Percentiles rank a stretch among this genome's conserved stretches.
phyloP scores from a whole-genome alignment of 2,888 invertebrate species.

The Drosophila mettleri region DNA sequence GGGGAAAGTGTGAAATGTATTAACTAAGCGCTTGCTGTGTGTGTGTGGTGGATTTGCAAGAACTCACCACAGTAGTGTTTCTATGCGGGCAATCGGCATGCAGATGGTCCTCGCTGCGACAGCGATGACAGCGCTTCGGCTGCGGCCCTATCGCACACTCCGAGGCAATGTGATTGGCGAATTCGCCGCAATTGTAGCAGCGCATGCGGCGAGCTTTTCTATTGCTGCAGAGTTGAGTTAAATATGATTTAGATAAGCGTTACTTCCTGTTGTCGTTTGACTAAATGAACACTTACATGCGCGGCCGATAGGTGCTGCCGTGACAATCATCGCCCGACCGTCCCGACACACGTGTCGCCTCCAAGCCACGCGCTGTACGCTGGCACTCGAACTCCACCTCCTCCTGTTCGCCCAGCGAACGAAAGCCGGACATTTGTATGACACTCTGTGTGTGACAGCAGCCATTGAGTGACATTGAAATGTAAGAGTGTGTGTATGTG shows the following conservation, averaged over 20 bases:
- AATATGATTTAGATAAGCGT: not conserved
- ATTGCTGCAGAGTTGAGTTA: constrained; percentile 49
- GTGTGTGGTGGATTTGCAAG: not conserved
- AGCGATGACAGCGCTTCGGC: constrained; percentile 96
- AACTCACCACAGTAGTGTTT: constrained; percentile 60
- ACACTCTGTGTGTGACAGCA: constrained; percentile 89
- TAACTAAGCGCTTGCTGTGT: not conserved
- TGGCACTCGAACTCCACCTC: constrained; percentile 95
- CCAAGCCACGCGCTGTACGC: constrained; percentile 93
- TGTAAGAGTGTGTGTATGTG: not conserved
- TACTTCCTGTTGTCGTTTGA: not conserved
- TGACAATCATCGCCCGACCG: constrained; percentile 91
- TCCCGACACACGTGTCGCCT: constrained; percentile 94
- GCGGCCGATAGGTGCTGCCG: constrained; percentile 93
- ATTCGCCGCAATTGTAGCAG: constrained; percentile 97
- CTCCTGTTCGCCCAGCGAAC: constrained; percentile 94
- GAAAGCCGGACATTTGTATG: constrained; percentile 95
- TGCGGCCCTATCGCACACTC: constrained; percentile 95
- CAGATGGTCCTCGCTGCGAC: constrained; percentile 94
- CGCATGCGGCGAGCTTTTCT: constrained; percentile 94
- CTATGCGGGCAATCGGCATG: constrained; percentile 93
- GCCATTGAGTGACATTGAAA: constrained; percentile 9
- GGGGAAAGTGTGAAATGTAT: constrained; percentile 13
- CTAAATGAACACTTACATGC: constrained; percentile 76
- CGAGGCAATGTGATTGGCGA: constrained; percentile 96